Base-by-base conservation (phyloP, 2,797 vertebrate species). In the Lagorchestes hirsutus region DNA sequence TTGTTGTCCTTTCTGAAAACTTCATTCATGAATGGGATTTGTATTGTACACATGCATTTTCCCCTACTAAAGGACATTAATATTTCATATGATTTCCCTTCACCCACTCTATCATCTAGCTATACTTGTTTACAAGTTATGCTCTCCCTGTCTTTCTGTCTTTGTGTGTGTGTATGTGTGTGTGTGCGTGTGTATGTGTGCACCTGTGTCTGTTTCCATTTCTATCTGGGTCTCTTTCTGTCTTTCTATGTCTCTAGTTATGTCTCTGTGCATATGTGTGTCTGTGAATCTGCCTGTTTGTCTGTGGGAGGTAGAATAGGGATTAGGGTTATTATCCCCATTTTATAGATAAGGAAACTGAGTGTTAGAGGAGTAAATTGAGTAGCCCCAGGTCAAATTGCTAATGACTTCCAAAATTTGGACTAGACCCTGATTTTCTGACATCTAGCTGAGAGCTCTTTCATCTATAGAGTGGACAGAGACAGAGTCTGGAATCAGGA, bases 111-210 rank as follows among this genome's bases (percentile, higher is more conserved):
- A 40, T 74, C 11, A 2, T 74, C 14, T 40, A 40, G 34, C 34
- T 74, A 40, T 40, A n/a, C n/a, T 40, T 74, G n/a, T 74, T 74
- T 22, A 40, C 2, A 40, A 74, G n/a, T 5, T 74, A 18, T 40
- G 22, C 6, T 40, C 62, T 74, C 5, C 16, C 0, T 40, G 16
- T 74, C n/a, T n/a, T 16, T 5, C 16, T 74, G 16, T 18, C 0
- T 34, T 5, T 67, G 4, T 62, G 1, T 74, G 1, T 74, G 1
- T n/a, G 5, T 18, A 4, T 40, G 5, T n/a, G 5, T n/a, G 4
- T 8, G 4, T 8, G 4, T n/a, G 4, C n/a, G 0, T 67, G 4
- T n/a, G 4, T 18, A 3, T n/a, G 4, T n/a, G 5, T n/a, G 4
- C 50, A 6, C 50, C 50, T 18, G 12, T 62, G 4, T 67, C 13